A percentile compares a stretch with the other conserved stretches of the same genome.
phyloP scores from a whole-genome alignment of 2,797 vertebrate genomes.

The Poliocrania exsul region DNA sequence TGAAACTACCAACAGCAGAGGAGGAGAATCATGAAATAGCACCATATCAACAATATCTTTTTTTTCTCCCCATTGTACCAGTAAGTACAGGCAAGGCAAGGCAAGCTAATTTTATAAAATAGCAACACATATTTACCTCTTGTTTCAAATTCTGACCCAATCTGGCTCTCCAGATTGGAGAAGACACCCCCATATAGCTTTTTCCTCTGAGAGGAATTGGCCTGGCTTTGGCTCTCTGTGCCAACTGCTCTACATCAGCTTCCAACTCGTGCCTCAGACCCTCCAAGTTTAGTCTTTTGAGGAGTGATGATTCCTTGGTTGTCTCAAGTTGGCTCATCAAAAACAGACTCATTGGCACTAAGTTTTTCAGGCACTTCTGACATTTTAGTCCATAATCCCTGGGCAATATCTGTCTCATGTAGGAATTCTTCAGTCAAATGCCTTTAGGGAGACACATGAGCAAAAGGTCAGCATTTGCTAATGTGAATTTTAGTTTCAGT shows the following conservation, averaged over 20 bases:
- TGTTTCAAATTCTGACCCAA: not conserved
- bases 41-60: not conserved
- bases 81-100: not conserved
- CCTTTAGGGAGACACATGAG: not conserved
- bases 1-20: not conserved
- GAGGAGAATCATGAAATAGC: not conserved
- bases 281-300: not conserved
- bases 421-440: not conserved
- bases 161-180: not conserved
- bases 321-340: not conserved
- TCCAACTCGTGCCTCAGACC: not conserved
- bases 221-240: not conserved
- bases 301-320: not conserved
- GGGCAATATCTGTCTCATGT: not conserved
- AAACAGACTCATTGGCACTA: not conserved
- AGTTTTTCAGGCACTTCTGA: not conserved
- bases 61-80: fast-evolving
- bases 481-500: not conserved
- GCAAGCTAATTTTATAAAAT: not conserved
- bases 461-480: not conserved
- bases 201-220: not conserved
- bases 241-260: not conserved
- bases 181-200: fast-evolving
- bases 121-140: not conserved
- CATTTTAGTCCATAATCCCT: not conserved